Evolutionary conservation across 2,113 vertebrate species (phyloP).

Genomic region (Mus spicilegus): DNA sequence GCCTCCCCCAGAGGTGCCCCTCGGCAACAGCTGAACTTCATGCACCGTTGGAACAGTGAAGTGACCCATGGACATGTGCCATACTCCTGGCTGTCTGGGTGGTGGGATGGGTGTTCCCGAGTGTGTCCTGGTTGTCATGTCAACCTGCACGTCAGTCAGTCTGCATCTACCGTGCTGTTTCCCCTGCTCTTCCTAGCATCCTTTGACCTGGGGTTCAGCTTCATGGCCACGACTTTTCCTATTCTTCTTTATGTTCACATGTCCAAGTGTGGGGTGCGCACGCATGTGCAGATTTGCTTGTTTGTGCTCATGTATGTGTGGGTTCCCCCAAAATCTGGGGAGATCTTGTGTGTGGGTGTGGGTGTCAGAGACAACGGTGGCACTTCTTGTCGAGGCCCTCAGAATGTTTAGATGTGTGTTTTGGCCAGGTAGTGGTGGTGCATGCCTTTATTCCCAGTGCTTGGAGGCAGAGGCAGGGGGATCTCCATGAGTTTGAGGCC

Average conservation of each 20-base stretch:
- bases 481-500: too few species aligned
- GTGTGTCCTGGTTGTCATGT: conserved; percentile 35
- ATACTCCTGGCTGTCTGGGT: neutral
- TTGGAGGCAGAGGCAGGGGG: too few species aligned
- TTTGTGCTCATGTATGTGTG: neutral
- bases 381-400: neutral
- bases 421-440: too few species aligned
- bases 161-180: neutral
- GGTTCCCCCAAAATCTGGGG: neutral
- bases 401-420: neutral
- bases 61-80: neutral
- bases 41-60: neutral
- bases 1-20: too few species aligned
- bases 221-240: neutral
- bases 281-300: neutral
- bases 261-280: neutral
- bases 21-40: neutral
- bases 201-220: conserved; percentile 6
- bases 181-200: conserved; percentile 37
- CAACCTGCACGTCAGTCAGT: neutral
- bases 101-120: neutral
- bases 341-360: neutral
- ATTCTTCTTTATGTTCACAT: neutral
- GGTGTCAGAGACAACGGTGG: neutral
- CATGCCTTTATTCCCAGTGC: too few species aligned